phyloP scores from a whole-genome alignment of 1,140 invertebrate genomes.

The Zaprionus africanus region DNA sequence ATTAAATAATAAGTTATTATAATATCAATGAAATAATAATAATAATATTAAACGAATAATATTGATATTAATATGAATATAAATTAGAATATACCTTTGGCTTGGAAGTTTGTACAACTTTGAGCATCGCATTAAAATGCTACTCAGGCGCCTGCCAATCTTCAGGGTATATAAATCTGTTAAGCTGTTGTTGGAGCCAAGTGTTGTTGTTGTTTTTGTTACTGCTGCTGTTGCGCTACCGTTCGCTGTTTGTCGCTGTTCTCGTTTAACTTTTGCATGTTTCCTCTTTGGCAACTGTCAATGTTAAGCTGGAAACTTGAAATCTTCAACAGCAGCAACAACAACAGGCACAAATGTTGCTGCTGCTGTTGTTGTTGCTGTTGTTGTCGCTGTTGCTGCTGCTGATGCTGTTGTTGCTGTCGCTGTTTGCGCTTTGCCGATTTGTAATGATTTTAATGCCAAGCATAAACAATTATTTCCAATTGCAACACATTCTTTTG shows the following conservation, averaged over 20 bases:
- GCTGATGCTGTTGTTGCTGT: conserved; percentile 17
- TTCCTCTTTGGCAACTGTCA: conserved; percentile 73
- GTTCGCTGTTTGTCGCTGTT: conserved; percentile 58
- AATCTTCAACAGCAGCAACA: conserved; percentile 43
- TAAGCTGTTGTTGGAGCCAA: conserved; percentile 8
- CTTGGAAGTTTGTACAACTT: not conserved
- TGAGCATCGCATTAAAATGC: not conserved
- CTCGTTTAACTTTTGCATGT: conserved; percentile 62
- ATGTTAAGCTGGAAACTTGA: conserved; percentile 74
- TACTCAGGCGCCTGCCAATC: conserved; percentile 1
- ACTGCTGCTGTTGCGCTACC: conserved; percentile 40
- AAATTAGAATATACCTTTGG: no score
- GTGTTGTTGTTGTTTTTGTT: conserved; percentile 23
- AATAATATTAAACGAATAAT: not conserved
- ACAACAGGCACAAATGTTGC: conserved; percentile 28
- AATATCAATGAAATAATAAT: not conserved
- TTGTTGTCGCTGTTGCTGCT: conserved; percentile 3
- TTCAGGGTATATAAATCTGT: conserved; percentile 32
- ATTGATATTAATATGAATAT: not conserved
- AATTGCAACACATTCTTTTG: conserved; percentile 80
- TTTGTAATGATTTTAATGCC: conserved; percentile 80
- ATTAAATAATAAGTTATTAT: no score
- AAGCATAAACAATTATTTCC: conserved; percentile 79
- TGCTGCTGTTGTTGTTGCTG: conserved; percentile 16
- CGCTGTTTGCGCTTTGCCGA: conserved; percentile 47